phyloP scores from a whole-genome alignment of 1,140 invertebrate genomes.

The Carposina sasakii region DNA sequence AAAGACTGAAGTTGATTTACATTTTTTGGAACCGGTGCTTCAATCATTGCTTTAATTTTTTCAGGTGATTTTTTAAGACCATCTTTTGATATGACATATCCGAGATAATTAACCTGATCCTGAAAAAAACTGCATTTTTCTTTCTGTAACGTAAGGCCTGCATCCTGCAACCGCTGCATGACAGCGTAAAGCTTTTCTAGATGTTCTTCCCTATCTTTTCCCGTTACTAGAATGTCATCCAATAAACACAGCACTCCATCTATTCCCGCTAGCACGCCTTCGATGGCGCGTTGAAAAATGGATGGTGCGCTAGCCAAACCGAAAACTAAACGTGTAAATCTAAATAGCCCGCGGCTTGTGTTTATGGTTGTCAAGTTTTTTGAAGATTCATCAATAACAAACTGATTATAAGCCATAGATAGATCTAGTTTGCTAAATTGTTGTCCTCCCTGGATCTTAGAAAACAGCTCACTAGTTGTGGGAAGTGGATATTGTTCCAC shows the following conservation, averaged over 20 bases:
- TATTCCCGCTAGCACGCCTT: background rate
- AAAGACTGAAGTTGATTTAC: too few relatives aligned
- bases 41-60: too few relatives aligned
- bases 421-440: background rate
- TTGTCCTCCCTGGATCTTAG: background rate
- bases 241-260: background rate
- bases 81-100: too few relatives aligned
- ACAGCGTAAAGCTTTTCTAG: background rate
- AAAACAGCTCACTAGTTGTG: background rate
- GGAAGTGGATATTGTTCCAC: slow-evolving; percentile 1
- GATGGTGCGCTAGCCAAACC: background rate
- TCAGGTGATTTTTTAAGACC: too few relatives aligned
- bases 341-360: background rate
- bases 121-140: too few relatives aligned
- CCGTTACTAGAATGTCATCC: background rate
- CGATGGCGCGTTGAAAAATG: background rate
- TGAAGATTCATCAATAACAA: background rate
- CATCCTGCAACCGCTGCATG: background rate
- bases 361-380: background rate
- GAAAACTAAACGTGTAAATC: background rate
- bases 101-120: too few relatives aligned
- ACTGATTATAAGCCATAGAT: background rate
- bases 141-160: too few relatives aligned
- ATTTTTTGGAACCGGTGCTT: too few relatives aligned
- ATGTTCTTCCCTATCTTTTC: background rate